These are phyloP conservation scores for Druon quercuslanigerum DNA, from an alignment of 1,140 invertebrate genomes.

Conservation along the genomic window DNA sequence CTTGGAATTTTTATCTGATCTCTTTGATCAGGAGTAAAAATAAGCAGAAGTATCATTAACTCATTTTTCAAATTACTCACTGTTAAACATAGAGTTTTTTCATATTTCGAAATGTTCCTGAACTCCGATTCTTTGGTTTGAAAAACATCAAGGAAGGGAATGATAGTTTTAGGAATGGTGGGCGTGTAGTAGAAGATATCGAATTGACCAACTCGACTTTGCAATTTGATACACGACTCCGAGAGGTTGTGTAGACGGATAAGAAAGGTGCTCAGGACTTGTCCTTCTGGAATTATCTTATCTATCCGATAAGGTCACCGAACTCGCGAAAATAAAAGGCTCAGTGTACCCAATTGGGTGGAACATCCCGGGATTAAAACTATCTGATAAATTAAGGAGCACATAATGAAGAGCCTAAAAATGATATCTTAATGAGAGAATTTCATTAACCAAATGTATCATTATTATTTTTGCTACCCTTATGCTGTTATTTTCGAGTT, in stretches of 20 bases:
- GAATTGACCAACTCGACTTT: neutral
- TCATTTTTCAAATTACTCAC: neutral
- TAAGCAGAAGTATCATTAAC: neutral
- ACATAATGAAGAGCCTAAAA: no score
- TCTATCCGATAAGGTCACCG: neutral
- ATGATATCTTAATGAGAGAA: no score
- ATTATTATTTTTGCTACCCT: no score
- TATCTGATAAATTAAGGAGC: no score
- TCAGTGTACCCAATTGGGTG: no score
- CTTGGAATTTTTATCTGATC: conserved; percentile 28
- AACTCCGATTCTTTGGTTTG: no score
- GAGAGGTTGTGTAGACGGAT: neutral
- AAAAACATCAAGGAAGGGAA: neutral
- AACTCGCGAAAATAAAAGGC: no score
- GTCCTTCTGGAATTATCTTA: neutral
- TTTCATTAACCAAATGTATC: no score
- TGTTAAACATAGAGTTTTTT: no score
- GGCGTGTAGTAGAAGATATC: neutral
- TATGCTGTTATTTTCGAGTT: no score
- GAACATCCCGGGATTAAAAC: no score
- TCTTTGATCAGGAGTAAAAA: conserved; percentile 6
- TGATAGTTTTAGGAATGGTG: neutral
- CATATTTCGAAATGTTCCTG: no score
- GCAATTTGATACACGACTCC: conserved; percentile 1
- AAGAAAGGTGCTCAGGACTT: neutral